Conservation (phyloP, 1,140 invertebrate species). For the Ceratosolen solmsi region DNA sequence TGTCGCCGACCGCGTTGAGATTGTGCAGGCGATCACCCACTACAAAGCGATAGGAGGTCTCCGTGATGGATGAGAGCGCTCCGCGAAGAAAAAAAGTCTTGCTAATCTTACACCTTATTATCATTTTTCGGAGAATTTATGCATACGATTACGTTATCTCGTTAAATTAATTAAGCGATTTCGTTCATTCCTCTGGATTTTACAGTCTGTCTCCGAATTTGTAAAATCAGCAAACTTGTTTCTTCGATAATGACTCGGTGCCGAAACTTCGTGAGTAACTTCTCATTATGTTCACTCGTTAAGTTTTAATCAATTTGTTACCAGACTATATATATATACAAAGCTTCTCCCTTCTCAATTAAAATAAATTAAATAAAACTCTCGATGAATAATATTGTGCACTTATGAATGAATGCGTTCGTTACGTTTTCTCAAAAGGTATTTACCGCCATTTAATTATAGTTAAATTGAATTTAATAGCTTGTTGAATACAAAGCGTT, state of each 20-base stretch:
- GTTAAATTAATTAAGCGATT: not conserved
- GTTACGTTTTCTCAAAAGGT: no score
- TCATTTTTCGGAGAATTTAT: not conserved
- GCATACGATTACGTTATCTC: not conserved
- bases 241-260: not conserved
- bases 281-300: not conserved
- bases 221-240: not conserved
- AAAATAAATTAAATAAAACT: not conserved
- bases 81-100: not conserved
- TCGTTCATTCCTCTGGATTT: no score
- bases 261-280: not conserved
- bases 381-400: not conserved
- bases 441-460: no score
- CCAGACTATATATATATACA: not conserved
- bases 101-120: conserved; percentile 10
- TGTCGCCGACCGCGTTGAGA: conserved; percentile 62
- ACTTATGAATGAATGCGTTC: not conserved
- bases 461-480: no score
- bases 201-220: not conserved
- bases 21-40: conserved; percentile 65
- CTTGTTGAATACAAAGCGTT: no score
- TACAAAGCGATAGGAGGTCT: conserved; percentile 57
- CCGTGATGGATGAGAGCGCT: not conserved
- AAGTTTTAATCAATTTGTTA: not conserved
- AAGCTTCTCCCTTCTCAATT: not conserved